Evolutionary conservation across 2,888 invertebrate species (phyloP), one percentile per base, ranked within the genome.

Genomic region (Tenthredo notha): DNA sequence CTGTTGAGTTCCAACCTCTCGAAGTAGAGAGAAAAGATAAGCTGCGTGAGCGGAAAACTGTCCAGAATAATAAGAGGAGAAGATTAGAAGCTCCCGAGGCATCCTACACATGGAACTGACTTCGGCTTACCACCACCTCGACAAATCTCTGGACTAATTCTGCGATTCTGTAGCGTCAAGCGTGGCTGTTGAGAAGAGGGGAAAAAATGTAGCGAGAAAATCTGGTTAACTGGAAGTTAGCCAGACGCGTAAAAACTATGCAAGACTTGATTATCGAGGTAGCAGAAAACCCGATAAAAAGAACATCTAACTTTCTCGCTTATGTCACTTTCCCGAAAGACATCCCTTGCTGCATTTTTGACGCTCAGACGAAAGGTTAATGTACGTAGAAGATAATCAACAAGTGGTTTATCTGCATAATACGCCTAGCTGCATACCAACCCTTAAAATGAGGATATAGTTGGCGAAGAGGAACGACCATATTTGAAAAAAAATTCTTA

Each of bases 221-320:
- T 67, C 67, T 67, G 67, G 67, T 67, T 12, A 67, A 25, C 67
- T 67, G 29, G 29, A 67, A 67, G 29, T 67, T 67, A 25, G 29
- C 67, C 67, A 67, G 67, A 67, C 67, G 67, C 18, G 33, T 67
- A 67, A 67, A 67, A 67, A 67, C 21, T 61, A 25, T 29, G 25
- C 15, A 67, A 67, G 33, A 67, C 21, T 29, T 25, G 61, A 21
- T 29, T 61, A 21, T 61, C 37, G 29, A 25, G 25, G 12, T 7
- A 12, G 61, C 61, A 4, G 7, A 61, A 25, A 54, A n/a, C 7
- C 25, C 10, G 61, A 25, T 61, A 25, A 21, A 61, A 61, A 25
- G 12, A 4, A 61, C 12, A 25, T 25, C 61, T 7, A 25, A 12
- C 25, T 61, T 61, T 12, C 25, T 25, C 25, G 21, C 21, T 61